A percentile compares a stretch with the other conserved stretches of the same genome.
Evolutionary conservation across 2,888 invertebrate species (phyloP).

Genomic region (Drosophila macrospina): DNA sequence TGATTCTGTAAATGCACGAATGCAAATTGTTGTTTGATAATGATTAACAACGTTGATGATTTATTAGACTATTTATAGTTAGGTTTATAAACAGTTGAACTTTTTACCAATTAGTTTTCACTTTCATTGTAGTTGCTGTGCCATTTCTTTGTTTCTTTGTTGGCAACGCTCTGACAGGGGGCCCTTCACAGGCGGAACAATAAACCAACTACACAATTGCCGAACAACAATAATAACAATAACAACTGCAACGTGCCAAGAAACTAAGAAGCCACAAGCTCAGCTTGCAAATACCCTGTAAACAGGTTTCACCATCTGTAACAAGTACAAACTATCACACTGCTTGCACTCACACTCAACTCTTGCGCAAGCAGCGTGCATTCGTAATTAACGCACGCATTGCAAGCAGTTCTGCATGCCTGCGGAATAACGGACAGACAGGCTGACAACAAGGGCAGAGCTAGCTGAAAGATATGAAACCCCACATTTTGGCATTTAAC

Average conservation of each 20-base stretch:
- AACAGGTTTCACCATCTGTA: neutral
- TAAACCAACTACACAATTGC: constrained; percentile 44
- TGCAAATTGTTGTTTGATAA: neutral
- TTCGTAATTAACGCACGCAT: neutral
- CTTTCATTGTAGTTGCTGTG: constrained; percentile 40
- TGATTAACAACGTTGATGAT: neutral
- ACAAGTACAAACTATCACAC: neutral
- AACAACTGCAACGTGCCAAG: constrained; percentile 43
- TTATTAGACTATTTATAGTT: neutral
- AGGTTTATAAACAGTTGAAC: constrained; percentile 6
- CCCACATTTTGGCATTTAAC: neutral
- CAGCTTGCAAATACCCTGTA: constrained; percentile 1
- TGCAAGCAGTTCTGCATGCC: constrained; percentile 1
- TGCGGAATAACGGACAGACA: neutral
- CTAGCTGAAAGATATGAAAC: constrained; percentile 1
- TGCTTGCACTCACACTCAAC: neutral
- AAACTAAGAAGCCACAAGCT: constrained; percentile 10
- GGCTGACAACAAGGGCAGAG: neutral
- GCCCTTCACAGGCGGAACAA: constrained; percentile 39
- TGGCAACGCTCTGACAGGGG: constrained; percentile 23
- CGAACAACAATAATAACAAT: constrained; percentile 25
- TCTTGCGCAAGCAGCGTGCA: constrained; percentile 1
- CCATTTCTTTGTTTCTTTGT: constrained; percentile 25
- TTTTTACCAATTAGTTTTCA: constrained; percentile 51
- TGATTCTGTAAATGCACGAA: constrained; percentile 1